Conservation (phyloP, 2,888 invertebrate species). For the Dilophus febrilis region DNA sequence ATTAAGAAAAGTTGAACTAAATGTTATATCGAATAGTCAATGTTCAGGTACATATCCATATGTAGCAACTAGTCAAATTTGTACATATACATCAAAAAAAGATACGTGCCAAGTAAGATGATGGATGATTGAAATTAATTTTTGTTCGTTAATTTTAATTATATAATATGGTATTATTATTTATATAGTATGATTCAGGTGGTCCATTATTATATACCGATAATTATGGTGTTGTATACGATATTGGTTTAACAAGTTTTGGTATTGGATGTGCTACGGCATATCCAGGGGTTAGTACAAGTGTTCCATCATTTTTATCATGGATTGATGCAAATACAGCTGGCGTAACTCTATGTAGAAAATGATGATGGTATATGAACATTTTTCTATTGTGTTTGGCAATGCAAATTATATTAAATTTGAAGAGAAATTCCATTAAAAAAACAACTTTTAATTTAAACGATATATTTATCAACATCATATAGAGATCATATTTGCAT, state of each 20-base stretch:
- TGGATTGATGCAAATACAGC: constrained; percentile 34
- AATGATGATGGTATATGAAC: too few species aligned
- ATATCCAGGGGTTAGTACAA: constrained; percentile 36
- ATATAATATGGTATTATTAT: too few species aligned
- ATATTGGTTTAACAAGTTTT: constrained; percentile 36
- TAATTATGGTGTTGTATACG: neutral
- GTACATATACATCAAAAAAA: constrained; percentile 30
- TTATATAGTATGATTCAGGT: constrained; percentile 25
- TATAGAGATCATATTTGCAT: too few species aligned
- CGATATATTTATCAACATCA: too few species aligned
- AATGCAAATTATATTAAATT: too few species aligned
- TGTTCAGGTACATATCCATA: constrained; percentile 25
- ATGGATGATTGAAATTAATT: too few species aligned
- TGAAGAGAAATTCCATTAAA: too few species aligned
- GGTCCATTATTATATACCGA: constrained; percentile 33
- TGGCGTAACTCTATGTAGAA: constrained; percentile 17
- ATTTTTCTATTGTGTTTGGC: too few species aligned
- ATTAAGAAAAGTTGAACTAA: constrained; percentile 33
- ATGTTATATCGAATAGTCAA: constrained; percentile 27
- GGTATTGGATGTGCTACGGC: constrained; percentile 35
- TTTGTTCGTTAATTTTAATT: too few species aligned
- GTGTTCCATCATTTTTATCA: constrained; percentile 35
- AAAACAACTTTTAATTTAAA: too few species aligned
- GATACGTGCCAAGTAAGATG: constrained; percentile 33
- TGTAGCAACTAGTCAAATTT: constrained; percentile 23